phyloP scores from a whole-genome alignment of 1,140 invertebrate species.

The Druon quercuslanigerum region DNA sequence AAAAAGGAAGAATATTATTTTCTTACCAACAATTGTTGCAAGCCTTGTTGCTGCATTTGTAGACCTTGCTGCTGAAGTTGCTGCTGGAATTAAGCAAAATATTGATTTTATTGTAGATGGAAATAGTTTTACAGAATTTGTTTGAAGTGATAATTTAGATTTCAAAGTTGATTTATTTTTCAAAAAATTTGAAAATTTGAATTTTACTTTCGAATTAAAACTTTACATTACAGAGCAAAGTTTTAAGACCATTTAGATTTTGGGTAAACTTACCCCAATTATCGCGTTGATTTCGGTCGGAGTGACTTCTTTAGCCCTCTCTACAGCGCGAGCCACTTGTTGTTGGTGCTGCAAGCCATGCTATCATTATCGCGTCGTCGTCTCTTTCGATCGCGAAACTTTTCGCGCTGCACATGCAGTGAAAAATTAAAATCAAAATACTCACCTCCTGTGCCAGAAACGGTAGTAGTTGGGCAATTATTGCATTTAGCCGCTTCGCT shows the following conservation, averaged over 20 bases:
- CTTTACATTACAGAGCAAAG: too few species aligned
- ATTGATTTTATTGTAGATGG: conserved; percentile 11
- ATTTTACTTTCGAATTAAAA: too few species aligned
- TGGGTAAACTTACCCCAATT: conserved; percentile 84
- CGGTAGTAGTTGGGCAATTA: conserved; percentile 93
- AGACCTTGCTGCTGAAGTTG: conserved; percentile 45
- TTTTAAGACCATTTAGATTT: not conserved
- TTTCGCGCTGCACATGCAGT: conserved; percentile 60
- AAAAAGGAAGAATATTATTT: conserved; percentile 2
- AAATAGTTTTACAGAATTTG: not conserved
- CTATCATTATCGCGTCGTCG: conserved; percentile 75
- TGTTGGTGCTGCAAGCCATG: conserved; percentile 86
- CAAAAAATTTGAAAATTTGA: too few species aligned
- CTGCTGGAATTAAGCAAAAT: conserved; percentile 62
- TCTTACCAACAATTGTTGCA: conserved; percentile 69
- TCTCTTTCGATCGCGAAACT: conserved; percentile 66
- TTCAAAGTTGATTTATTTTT: too few species aligned
- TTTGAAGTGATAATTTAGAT: too few species aligned
- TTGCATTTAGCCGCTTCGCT: conserved; percentile 93
- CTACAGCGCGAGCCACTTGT: conserved; percentile 94
- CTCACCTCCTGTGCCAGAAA: conserved; percentile 90
- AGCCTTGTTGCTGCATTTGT: conserved; percentile 66
- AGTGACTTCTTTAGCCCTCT: conserved; percentile 96
- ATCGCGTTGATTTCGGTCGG: conserved; percentile 95
- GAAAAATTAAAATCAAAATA: conserved; percentile 66